A percentile compares a stretch with the other conserved stretches of the same genome.
phyloP scores from a whole-genome alignment of 2,113 vertebrate genomes.

The Erythrolamprus reginae region DNA sequence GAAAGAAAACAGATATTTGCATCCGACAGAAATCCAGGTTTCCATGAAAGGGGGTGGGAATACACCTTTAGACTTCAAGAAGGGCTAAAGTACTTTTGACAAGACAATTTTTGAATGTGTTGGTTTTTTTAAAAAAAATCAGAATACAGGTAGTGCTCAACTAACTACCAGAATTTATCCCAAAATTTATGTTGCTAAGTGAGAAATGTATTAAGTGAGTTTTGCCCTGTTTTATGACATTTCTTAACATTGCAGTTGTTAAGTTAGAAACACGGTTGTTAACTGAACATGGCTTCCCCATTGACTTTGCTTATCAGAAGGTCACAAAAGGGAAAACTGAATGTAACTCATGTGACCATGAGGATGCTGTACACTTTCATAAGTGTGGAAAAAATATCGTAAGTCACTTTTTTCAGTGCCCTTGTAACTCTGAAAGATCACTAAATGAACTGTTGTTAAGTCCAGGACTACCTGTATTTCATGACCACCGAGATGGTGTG shows the following conservation, averaged over 20 bases:
- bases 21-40: not conserved
- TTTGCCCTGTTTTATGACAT: not conserved
- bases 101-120: not conserved
- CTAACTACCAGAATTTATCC: not conserved
- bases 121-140: not conserved
- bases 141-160: not conserved
- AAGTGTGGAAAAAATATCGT: not conserved
- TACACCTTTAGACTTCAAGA: not conserved
- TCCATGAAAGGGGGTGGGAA: conserved; percentile 1
- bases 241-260: not conserved
- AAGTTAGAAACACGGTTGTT: not conserved
- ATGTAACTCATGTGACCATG: no score
- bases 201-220: not conserved
- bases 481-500: conserved; percentile 2
- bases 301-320: not conserved
- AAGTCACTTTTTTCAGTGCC: not conserved
- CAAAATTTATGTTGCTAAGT: not conserved
- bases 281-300: no score
- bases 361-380: not conserved
- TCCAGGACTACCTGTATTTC: not conserved
- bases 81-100: not conserved
- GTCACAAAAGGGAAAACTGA: no score
- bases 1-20: conserved; percentile 1
- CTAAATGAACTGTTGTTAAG: not conserved
- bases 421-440: not conserved